Base-by-base conservation (phyloP, 2,888 invertebrate genomes). In the Hypolimnas misippus region DNA sequence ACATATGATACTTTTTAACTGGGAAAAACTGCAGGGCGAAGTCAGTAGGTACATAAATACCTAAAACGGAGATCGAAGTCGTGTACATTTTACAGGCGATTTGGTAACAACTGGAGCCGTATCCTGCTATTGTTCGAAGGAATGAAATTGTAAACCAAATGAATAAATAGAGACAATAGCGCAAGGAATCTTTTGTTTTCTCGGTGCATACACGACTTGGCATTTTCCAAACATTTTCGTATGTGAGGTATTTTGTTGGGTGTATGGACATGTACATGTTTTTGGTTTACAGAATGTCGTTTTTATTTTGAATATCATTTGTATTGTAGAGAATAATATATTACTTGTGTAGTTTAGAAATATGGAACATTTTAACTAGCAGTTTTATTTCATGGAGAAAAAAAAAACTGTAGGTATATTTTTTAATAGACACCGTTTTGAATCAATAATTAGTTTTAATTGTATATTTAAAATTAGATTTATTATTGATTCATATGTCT, bases 81-180 rank as follows among this genome's bases (percentile, higher is more conserved):
- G 33, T 35, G 53, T 21, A 35, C 44, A 46, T 46, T 10, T 38
- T 53, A 29, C 46, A 46, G 53, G 38, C 25, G 53, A 60, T 60
- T 60, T 60, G 35, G 16, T 54, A 60, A 60, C 59, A 60, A 44
- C 29, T 40, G 8, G 35, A 50, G 51, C 7, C 50, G 52, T 56
- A 56, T 67, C 66, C 66, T 62, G 64, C 52, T 57, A 67, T 67
- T 67, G 66, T 66, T 51, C 52, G 10, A 55, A 59, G 49, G 58
- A 67, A 67, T 67, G 61, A 58, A 64, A 67, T 58, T 62, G 61
- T 64, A 67, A 58, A 64, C 66, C 56, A 62, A 51, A 25, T 64
- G 62, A 62, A 62, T 58, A 67, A 67, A 64, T 61, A 62, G 35
- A 64, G 29, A 42, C 44, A 44, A 25, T 16, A 29, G 49, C 55